phyloP scores from a whole-genome alignment of 30 jellyfish, hydroid and myxozoan genomes.

The Mastigias papua region DNA sequence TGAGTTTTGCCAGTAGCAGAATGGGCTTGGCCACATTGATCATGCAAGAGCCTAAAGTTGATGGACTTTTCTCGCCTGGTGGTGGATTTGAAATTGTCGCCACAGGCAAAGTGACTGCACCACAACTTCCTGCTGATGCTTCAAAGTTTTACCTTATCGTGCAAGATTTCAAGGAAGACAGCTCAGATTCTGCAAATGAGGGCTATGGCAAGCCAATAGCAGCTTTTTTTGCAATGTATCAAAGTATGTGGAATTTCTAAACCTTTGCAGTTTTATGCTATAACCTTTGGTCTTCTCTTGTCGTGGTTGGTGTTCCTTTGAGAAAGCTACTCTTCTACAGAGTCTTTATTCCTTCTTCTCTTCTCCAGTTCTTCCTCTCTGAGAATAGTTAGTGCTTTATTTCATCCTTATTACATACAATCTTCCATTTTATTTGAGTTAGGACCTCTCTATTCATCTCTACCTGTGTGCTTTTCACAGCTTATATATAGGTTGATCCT shows the following conservation, averaged over 20 bases:
- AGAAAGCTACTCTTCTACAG: too few species aligned
- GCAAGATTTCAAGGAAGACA: background rate
- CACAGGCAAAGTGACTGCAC: slow-evolving; percentile 48
- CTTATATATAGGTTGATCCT: too few species aligned
- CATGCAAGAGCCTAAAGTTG: background rate
- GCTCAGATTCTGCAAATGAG: background rate
- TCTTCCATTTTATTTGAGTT: too few species aligned
- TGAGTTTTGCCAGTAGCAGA: background rate
- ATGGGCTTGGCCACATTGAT: background rate
- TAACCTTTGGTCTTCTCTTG: too few species aligned
- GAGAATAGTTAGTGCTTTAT: too few species aligned
- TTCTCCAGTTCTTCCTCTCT: too few species aligned
- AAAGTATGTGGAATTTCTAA: background rate
- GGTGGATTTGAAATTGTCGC: slow-evolving; percentile 58
- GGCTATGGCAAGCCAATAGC: background rate
- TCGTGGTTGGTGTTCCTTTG: too few species aligned
- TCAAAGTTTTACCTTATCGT: slow-evolving; percentile 12
- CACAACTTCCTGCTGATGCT: slow-evolving; percentile 56
- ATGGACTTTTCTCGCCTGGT: slow-evolving; percentile 24
- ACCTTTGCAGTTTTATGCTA: too few species aligned
- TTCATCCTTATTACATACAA: too few species aligned
- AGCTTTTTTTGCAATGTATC: slow-evolving; percentile 10
- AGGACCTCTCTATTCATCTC: too few species aligned
- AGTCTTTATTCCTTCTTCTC: too few species aligned
- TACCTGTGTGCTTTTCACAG: too few species aligned